These are phyloP conservation scores for Drosophila sp. DNA, from an alignment of 1,140 invertebrate genomes.

Conservation along the genomic window DNA sequence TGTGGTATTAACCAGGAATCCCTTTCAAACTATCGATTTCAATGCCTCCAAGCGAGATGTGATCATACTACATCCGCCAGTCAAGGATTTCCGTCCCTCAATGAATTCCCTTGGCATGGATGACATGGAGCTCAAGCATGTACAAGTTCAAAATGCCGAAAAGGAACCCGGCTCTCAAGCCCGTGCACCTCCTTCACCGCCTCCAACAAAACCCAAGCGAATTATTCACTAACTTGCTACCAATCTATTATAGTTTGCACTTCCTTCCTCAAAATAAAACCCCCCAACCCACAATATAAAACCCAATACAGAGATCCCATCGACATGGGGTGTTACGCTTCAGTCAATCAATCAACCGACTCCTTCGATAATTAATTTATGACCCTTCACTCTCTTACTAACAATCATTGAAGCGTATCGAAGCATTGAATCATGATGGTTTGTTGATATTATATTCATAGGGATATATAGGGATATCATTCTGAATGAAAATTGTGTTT, in stretches of 20 bases:
- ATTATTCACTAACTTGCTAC: background rate
- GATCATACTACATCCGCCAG: slow-evolving; percentile 53
- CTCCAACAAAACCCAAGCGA: slow-evolving; percentile 28
- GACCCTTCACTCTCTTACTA: slow-evolving; percentile 23
- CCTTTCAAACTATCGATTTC: slow-evolving; percentile 19
- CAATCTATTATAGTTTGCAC: slow-evolving; percentile 24
- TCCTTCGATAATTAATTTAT: slow-evolving; percentile 71
- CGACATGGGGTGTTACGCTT: slow-evolving; percentile 4
- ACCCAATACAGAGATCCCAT: background rate
- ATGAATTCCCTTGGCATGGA: slow-evolving; percentile 44
- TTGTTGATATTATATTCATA: background rate
- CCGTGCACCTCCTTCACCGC: slow-evolving; percentile 13
- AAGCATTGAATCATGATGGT: background rate
- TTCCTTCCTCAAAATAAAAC: slow-evolving; percentile 35
- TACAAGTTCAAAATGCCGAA: slow-evolving; percentile 1
- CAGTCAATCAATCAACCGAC: slow-evolving; percentile 51
- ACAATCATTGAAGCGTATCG: background rate
- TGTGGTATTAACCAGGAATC: slow-evolving; percentile 17
- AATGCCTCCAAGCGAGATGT: slow-evolving; percentile 26
- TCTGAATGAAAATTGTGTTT: too few relatives aligned
- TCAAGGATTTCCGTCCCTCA: slow-evolving; percentile 40
- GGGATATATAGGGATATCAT: too few relatives aligned
- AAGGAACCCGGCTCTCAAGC: background rate
- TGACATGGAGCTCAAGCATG: slow-evolving; percentile 14
- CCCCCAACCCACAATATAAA: background rate